A percentile compares a stretch with the other conserved stretches of the same genome.
Conservation (phyloP, 2,797 vertebrate species). For the Atherinosoma microstoma region DNA sequence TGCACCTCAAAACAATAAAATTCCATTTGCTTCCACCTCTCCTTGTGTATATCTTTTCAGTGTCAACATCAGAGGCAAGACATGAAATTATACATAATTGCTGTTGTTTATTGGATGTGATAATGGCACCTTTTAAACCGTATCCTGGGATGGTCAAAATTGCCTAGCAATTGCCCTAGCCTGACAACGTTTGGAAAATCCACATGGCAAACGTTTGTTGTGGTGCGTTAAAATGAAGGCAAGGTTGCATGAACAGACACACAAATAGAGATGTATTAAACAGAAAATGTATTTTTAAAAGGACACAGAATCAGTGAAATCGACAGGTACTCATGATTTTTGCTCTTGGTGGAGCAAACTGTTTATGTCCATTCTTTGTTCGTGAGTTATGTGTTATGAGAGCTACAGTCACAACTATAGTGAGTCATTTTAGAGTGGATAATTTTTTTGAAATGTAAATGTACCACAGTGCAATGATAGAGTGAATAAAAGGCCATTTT, state of each 20-base stretch:
- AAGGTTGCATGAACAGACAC: constrained; percentile 21
- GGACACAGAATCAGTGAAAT: not conserved
- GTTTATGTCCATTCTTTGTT: not conserved
- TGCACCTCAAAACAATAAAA: constrained; percentile 19
- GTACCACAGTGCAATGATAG: not conserved
- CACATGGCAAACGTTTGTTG: constrained; percentile 30
- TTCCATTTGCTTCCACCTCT: constrained; percentile 41
- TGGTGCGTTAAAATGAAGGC: constrained; percentile 26
- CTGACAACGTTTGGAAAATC: constrained; percentile 64
- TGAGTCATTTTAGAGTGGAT: not conserved
- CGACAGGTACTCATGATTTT: not conserved
- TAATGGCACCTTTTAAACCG: constrained; percentile 76
- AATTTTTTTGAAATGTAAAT: not conserved
- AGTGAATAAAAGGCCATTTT: not conserved
- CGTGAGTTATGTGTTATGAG: not conserved
- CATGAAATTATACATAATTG: constrained; percentile 78
- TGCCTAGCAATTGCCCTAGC: constrained; percentile 76
- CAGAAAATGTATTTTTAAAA: not conserved
- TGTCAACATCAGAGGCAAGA: constrained; percentile 57
- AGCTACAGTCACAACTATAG: not conserved
- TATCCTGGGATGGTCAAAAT: constrained; percentile 62
- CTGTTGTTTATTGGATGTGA: constrained; percentile 74
- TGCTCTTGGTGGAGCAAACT: not conserved
- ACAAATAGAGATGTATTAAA: constrained; percentile 7
- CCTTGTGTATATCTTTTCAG: constrained; percentile 62